Conservation (phyloP, 1,140 invertebrate genomes). For the Coenobita brevimanus region DNA sequence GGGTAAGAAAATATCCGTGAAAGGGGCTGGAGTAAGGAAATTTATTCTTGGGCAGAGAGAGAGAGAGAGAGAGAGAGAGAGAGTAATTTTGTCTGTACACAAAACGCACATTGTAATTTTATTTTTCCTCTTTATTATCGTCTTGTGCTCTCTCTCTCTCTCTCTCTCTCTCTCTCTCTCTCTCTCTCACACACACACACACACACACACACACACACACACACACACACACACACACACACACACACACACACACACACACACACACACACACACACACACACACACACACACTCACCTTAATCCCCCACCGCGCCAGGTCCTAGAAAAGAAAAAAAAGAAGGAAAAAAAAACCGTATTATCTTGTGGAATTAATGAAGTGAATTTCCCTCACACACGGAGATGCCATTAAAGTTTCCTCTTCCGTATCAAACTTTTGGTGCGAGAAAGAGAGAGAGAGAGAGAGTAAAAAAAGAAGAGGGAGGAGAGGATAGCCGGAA, state of each 20-base stretch:
- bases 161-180: background rate
- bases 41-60: background rate
- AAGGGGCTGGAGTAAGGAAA: too few relatives aligned
- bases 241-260: constrained; percentile 9
- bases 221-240: constrained; percentile 11
- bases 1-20: too few relatives aligned
- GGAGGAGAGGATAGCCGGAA: background rate
- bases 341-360: background rate
- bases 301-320: background rate
- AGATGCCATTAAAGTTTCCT: constrained; percentile 16
- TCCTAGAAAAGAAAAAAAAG: background rate
- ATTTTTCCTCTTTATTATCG: background rate
- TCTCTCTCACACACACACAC: background rate
- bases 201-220: constrained; percentile 4
- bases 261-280: constrained; percentile 7
- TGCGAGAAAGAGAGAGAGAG: background rate
- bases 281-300: background rate
- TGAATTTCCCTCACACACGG: constrained; percentile 1
- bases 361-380: constrained; percentile 7
- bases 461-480: background rate
- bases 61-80: constrained; percentile 14
- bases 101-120: background rate
- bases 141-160: background rate
- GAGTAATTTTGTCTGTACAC: background rate
- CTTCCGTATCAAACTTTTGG: background rate